These are phyloP conservation scores for Lysandra coridon DNA, from an alignment of 2,888 invertebrate genomes.

Conservation along the genomic window DNA sequence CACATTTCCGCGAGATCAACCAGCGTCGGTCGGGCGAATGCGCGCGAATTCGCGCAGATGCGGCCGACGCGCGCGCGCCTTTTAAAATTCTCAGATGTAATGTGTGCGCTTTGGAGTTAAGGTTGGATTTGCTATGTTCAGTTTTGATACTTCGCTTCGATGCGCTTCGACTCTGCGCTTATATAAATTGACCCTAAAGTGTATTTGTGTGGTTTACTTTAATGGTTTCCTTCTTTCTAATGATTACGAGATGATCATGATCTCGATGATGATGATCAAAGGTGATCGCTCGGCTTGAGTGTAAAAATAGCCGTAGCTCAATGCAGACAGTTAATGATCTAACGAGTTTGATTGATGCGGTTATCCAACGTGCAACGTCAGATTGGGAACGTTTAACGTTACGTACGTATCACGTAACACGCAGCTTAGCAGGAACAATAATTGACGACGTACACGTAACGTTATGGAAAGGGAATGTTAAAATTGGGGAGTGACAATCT, in stretches of 20 bases:
- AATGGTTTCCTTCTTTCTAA: too few relatives aligned
- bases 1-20: too few relatives aligned
- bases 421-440: background rate
- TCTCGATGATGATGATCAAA: background rate
- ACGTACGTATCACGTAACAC: constrained; percentile 24
- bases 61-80: too few relatives aligned
- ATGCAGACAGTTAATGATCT: constrained; percentile 28
- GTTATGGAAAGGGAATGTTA: background rate
- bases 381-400: constrained; percentile 11
- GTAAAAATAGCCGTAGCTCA: constrained; percentile 22
- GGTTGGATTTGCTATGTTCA: too few relatives aligned
- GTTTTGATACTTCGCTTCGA: too few relatives aligned
- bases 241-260: background rate
- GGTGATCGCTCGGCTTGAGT: background rate
- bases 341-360: constrained; percentile 27
- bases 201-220: too few relatives aligned
- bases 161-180: too few relatives aligned
- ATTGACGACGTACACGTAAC: background rate
- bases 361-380: constrained; percentile 27
- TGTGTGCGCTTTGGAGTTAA: too few relatives aligned
- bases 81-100: too few relatives aligned
- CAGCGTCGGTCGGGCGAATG: too few relatives aligned
- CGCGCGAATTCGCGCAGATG: too few relatives aligned
- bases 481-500: background rate
- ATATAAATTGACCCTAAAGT: too few relatives aligned